phyloP scores from a whole-genome alignment of 2,113 vertebrate genomes.

The Neolamprologus falcicula region DNA sequence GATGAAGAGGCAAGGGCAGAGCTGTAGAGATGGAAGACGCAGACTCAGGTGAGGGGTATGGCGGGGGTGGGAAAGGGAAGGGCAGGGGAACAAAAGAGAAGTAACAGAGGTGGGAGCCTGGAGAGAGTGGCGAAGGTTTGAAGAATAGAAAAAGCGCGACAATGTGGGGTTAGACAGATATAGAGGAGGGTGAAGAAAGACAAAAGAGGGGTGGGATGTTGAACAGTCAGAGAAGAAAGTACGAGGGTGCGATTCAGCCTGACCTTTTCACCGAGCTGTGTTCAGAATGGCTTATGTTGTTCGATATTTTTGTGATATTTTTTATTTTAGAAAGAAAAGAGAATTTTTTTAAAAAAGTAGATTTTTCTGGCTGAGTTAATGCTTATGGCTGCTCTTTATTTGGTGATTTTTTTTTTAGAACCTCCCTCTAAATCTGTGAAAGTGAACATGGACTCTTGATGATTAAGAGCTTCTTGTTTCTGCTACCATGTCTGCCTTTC shows the following conservation, averaged over 20 bases:
- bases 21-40: background rate
- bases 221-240: background rate
- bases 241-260: background rate
- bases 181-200: background rate
- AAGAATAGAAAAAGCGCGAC: background rate
- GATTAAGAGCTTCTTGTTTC: slow-evolving; percentile 7
- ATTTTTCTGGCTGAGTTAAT: slow-evolving; percentile 15
- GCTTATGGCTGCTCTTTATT: background rate
- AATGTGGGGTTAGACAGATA: background rate
- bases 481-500: background rate
- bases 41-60: background rate
- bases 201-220: background rate
- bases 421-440: slow-evolving; percentile 35
- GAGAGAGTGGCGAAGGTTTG: background rate
- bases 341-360: background rate
- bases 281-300: slow-evolving; percentile 4
- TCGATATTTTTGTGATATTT: slow-evolving; percentile 29
- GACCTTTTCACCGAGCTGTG: background rate
- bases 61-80: background rate
- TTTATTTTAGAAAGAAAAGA: slow-evolving; percentile 15
- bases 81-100: background rate
- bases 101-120: background rate
- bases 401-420: background rate
- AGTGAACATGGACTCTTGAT: slow-evolving; percentile 10
- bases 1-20: background rate